Evolutionary conservation across 1,140 invertebrate species (phyloP), one percentile per base, ranked within the genome.

Genomic region (Drusus annulatus): DNA sequence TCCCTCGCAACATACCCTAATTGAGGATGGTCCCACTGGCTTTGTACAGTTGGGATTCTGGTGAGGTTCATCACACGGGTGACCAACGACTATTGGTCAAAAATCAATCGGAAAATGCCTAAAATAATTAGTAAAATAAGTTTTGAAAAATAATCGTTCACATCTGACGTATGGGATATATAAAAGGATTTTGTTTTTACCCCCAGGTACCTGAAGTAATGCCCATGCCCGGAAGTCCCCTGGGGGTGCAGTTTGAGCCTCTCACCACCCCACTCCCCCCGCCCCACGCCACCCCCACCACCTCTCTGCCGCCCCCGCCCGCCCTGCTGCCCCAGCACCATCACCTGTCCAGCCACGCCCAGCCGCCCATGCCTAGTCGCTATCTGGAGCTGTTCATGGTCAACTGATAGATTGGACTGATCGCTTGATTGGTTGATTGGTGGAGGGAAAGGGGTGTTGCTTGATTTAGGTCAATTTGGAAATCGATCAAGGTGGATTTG

Each of bases 381-480:
- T 78, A 78, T 21, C 31, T 79, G 17, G 78, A 71, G 31, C 78
- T 79, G 51, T 79, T 79, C 54, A 79, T 79, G 78, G 78, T 79
- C 65, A 79, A 79, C 54, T 79, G 69, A 74, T 15, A 10, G 54
- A 21, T n/a, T 56, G 6, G 8, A 21, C 1, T 19, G 56, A 23
- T 23, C 5, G 56, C 17, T 60, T 45, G 5, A 7, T 45, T 45
- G 36, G 36, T 60, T 45, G 5, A 7, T 45, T 45, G 36, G 36
- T 45, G 2, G 36, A 45, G 36, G 36, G 36, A 45, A 45, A 45
- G 36, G 36, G 36, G 36, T 21, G 10, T 60, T 23, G 8, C 5
- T 21, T 56, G 54, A 56, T 17, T 56, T 45, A 7, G 36, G 36
- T 45, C 36, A 13, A 45, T 45, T 45, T 45, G 10, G 36, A 45